Evolutionary conservation across 1,140 invertebrate genomes (phyloP).

Genomic region (Eriosoma lanigerum): DNA sequence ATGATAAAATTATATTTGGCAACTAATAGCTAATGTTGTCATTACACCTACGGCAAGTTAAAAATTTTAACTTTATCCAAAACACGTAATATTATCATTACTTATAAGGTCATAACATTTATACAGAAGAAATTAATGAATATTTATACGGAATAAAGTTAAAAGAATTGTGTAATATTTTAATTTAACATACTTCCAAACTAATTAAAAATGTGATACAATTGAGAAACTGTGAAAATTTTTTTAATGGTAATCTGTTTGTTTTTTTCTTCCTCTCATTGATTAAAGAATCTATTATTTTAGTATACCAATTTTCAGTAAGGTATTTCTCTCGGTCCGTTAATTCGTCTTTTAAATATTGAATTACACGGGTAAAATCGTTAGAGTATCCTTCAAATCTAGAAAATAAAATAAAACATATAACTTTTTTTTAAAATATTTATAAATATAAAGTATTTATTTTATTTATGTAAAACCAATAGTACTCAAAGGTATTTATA

Average conservation of each 20-base stretch:
- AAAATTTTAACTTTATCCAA: not conserved
- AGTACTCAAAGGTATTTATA: not conserved
- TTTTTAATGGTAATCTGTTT: not conserved
- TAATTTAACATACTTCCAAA: not conserved
- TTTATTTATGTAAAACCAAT: too few relatives aligned
- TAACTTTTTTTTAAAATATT: too few relatives aligned
- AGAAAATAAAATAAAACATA: not conserved
- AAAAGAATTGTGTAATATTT: not conserved
- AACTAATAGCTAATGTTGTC: too few relatives aligned
- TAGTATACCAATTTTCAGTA: not conserved
- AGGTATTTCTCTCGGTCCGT: not conserved
- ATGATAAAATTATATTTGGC: too few relatives aligned
- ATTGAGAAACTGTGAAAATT: not conserved
- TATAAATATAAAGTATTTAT: too few relatives aligned
- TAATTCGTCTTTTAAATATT: slow-evolving; percentile 55
- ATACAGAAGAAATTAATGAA: too few relatives aligned
- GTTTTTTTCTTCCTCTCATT: not conserved
- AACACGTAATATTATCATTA: too few relatives aligned
- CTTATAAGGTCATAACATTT: not conserved
- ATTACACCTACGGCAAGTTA: too few relatives aligned
- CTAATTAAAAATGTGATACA: not conserved
- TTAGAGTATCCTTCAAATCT: not conserved
- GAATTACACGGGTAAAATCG: not conserved
- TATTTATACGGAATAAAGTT: not conserved
- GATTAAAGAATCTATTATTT: not conserved